These are phyloP conservation scores for Telmatochromis sp. DNA, from an alignment of 2,113 vertebrate genomes.

Conservation along the genomic window DNA sequence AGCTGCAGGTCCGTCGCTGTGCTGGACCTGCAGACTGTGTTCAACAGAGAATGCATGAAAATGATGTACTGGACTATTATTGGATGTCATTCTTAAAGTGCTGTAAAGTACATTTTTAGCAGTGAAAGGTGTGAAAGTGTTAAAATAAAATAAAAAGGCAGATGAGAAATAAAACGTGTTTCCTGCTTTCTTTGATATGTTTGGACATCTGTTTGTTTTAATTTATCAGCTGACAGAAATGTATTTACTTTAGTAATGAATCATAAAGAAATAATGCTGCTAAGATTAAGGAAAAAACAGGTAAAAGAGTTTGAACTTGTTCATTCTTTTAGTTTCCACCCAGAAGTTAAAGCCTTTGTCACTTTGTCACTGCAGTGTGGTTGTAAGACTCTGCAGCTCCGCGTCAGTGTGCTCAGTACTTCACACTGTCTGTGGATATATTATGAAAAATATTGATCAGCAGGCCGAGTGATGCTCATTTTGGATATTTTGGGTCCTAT, in stretches of 20 bases:
- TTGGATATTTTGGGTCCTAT: background rate
- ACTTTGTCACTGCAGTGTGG: background rate
- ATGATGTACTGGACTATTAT: background rate
- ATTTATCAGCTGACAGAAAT: background rate
- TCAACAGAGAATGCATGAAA: background rate
- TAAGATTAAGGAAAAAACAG: background rate
- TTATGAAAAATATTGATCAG: background rate
- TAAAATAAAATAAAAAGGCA: background rate
- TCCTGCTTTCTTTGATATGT: background rate
- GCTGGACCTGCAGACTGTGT: background rate
- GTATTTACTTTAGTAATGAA: fast-evolving
- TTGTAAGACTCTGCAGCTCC: background rate
- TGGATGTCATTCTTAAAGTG: background rate
- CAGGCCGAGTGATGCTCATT: background rate
- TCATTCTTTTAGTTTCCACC: background rate
- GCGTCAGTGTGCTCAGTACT: background rate
- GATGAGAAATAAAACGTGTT: background rate
- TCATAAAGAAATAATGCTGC: fast-evolving
- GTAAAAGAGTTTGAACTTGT: background rate
- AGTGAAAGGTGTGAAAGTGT: background rate
- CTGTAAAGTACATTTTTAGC: background rate
- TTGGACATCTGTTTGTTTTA: background rate
- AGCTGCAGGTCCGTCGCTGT: background rate
- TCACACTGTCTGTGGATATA: fast-evolving
- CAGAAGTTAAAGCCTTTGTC: background rate